Evolutionary conservation across 2,888 invertebrate species (phyloP).

Genomic region (Euzetes globulus): DNA sequence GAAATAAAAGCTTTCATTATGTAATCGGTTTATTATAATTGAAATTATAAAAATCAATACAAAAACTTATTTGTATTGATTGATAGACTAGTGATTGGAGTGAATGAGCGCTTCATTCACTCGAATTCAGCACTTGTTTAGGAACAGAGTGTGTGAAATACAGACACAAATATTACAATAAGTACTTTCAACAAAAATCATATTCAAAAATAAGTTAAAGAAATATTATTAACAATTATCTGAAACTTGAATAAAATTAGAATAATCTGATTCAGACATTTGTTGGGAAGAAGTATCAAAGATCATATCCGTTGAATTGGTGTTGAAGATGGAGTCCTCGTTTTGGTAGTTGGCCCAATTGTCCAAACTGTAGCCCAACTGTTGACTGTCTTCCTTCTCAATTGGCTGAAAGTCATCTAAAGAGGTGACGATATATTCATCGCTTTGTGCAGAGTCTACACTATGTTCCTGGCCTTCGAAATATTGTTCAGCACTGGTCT

Average conservation of each 20-base stretch:
- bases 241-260: neutral
- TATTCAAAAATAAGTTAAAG: neutral
- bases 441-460: neutral
- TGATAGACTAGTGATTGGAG: neutral
- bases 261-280: neutral
- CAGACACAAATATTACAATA: neutral
- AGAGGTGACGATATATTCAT: slow-evolving; percentile 24
- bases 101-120: neutral
- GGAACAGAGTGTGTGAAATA: neutral
- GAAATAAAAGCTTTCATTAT: neutral
- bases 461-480: too few relatives aligned
- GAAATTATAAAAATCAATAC: neutral
- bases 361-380: neutral
- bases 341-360: slow-evolving; percentile 4
- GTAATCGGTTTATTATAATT: neutral
- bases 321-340: neutral
- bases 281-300: neutral
- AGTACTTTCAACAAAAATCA: neutral
- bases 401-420: slow-evolving; percentile 15
- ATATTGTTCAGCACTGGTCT: neutral
- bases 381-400: neutral
- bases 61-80: neutral
- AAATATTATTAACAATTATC: slow-evolving; percentile 7
- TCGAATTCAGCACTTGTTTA: neutral
- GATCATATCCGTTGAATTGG: neutral